Conservation (phyloP, 2,888 invertebrate species). For the Poecilobothrus nobilitatus region DNA sequence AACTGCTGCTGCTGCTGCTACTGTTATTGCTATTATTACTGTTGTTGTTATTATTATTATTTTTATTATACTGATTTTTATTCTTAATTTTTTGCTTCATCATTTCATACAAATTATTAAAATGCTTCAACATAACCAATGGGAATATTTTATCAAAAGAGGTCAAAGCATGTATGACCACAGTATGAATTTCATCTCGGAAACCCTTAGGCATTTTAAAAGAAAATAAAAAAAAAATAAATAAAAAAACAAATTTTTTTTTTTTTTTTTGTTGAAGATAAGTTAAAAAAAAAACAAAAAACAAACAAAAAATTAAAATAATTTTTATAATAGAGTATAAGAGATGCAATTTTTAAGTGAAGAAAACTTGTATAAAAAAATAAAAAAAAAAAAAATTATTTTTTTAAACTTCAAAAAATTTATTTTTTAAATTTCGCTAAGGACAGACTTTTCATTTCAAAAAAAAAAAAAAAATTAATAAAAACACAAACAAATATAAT, state of each 20-base stretch:
- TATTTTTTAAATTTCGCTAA: too few relatives aligned
- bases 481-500: background rate
- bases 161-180: constrained; percentile 44
- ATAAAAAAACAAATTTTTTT: too few relatives aligned
- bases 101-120: constrained; percentile 26
- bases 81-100: background rate
- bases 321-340: constrained; percentile 2
- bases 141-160: constrained; percentile 43
- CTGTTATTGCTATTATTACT: too few relatives aligned
- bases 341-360: background rate
- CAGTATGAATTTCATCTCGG: constrained; percentile 44
- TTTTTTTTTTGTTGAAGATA: constrained; percentile 12
- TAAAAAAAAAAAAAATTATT: background rate
- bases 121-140: constrained; percentile 42
- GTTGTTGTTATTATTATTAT: background rate
- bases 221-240: constrained; percentile 17
- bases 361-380: background rate
- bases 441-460: background rate
- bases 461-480: background rate
- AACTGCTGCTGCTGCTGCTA: too few relatives aligned
- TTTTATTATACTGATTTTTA: background rate
- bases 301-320: constrained; percentile 13
- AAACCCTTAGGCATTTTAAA: constrained; percentile 33
- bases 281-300: constrained; percentile 14
- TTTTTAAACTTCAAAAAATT: too few relatives aligned